phyloP scores from a whole-genome alignment of 2,888 invertebrate species.

The Opisthograptis luteolata region DNA sequence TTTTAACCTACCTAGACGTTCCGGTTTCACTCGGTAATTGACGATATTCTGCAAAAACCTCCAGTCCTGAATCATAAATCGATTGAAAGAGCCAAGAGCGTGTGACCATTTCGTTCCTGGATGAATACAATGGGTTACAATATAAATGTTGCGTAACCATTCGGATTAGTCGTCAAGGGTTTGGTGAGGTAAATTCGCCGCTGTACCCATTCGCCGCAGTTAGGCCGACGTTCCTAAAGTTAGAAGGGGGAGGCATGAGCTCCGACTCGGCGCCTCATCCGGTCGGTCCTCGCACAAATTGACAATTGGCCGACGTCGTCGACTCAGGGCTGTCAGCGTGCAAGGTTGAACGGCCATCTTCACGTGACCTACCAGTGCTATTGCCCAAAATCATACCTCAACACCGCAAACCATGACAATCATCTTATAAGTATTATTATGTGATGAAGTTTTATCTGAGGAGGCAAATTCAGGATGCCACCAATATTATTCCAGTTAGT shows the following conservation, averaged over 20 bases:
- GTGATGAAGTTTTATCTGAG: conserved; percentile 2
- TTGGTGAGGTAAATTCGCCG: conserved; percentile 53
- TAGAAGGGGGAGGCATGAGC: conserved; percentile 73
- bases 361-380: conserved; percentile 55
- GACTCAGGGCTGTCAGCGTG: conserved; percentile 66
- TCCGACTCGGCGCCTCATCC: conserved; percentile 75
- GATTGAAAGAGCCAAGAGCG: neutral
- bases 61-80: neutral
- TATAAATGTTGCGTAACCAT: conserved; percentile 9
- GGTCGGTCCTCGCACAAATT: conserved; percentile 76
- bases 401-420: conserved; percentile 6
- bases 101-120: neutral
- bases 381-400: conserved; percentile 41
- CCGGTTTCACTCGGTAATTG: neutral
- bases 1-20: conserved; percentile 1
- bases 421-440: neutral
- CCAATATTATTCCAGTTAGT: neutral
- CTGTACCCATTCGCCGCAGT: conserved; percentile 53
- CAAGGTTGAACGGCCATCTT: conserved; percentile 61
- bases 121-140: neutral
- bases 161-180: conserved; percentile 22
- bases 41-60: neutral
- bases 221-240: conserved; percentile 65
- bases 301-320: conserved; percentile 69
- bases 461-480: neutral